These are phyloP conservation scores for Geranospiza caerulescens DNA, from an alignment of 2,797 vertebrate species.

Conservation along the genomic window DNA sequence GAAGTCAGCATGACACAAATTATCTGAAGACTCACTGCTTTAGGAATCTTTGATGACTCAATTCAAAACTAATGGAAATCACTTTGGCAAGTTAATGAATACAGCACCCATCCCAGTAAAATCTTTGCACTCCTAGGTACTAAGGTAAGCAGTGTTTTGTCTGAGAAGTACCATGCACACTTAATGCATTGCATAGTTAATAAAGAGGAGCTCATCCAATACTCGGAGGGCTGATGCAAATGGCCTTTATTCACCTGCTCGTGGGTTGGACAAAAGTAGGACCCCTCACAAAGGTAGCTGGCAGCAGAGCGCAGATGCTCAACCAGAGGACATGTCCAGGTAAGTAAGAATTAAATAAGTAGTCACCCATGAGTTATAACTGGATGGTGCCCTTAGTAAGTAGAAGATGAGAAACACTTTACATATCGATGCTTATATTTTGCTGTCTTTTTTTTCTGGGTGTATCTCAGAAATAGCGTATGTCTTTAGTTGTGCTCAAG, in stretches of 20 bases:
- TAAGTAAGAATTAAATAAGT: neutral
- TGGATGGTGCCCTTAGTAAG: neutral
- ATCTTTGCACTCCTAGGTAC: neutral
- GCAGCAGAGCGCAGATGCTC: neutral
- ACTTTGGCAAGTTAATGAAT: neutral
- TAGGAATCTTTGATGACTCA: neutral
- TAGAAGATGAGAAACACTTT: slow-evolving; percentile 4
- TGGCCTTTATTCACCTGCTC: neutral
- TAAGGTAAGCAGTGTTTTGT: neutral
- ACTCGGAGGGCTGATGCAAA: neutral
- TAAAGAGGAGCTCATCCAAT: neutral
- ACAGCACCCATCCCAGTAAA: neutral
- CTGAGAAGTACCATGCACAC: neutral
- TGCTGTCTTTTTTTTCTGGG: neutral
- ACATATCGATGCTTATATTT: neutral
- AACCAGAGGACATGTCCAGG: neutral
- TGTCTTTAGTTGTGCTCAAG: neutral
- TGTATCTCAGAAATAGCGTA: neutral
- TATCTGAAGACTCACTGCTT: neutral
- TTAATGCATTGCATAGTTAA: neutral
- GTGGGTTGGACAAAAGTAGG: neutral
- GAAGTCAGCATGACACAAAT: neutral
- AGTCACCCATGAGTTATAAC: neutral
- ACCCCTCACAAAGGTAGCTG: neutral
- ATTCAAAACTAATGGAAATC: neutral